Conservation (phyloP, 2,113 vertebrate species). For the Alligator sinensis region DNA sequence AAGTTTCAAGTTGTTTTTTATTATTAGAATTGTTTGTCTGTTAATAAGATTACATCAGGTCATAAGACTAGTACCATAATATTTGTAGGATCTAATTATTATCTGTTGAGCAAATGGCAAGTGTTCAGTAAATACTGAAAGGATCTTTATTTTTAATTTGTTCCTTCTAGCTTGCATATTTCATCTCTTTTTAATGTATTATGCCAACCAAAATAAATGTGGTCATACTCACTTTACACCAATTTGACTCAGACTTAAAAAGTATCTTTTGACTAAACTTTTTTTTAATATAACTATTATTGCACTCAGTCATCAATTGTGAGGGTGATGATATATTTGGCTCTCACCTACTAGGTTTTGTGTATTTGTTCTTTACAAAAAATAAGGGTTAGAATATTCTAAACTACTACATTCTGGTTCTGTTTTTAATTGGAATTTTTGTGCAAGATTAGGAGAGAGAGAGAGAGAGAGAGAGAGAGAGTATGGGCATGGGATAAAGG, state of each 20-base stretch:
- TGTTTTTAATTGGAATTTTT: not conserved
- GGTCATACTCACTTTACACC: not conserved
- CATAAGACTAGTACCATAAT: not conserved
- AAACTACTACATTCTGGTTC: not conserved
- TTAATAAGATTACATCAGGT: slow-evolving; percentile 1
- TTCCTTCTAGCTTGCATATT: not conserved
- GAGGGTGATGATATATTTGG: not conserved
- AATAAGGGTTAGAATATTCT: not conserved
- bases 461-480: too few relatives aligned
- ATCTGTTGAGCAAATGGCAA: not conserved
- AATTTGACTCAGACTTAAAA: not conserved
- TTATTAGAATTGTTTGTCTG: not conserved
- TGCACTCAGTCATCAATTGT: too few relatives aligned
- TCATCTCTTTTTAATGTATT: not conserved
- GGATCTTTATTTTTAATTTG: not conserved
- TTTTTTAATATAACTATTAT: not conserved
- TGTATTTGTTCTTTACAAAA: not conserved
- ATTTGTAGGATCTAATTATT: not conserved
- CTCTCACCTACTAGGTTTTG: not conserved
- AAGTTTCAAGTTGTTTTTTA: not conserved
- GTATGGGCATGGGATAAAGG: too few relatives aligned
- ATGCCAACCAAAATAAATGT: not conserved
- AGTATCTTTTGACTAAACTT: not conserved
- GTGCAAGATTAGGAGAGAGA: not conserved
- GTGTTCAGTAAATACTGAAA: not conserved